These are phyloP conservation scores for Emys orbicularis DNA, from an alignment of 2,797 vertebrate genomes.

Conservation along the genomic window DNA sequence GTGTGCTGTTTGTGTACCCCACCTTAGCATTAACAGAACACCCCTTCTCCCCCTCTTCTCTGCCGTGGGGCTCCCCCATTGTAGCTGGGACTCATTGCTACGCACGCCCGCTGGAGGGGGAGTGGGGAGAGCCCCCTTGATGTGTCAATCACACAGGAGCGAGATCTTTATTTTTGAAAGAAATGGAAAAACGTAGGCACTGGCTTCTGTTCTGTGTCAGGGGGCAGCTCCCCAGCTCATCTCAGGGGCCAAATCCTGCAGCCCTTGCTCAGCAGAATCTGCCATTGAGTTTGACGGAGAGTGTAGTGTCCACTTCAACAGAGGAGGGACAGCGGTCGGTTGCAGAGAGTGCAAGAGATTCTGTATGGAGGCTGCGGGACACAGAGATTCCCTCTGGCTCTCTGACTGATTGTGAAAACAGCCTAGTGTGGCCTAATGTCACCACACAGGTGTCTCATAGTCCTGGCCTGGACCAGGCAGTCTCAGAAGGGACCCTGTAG, in stretches of 20 bases:
- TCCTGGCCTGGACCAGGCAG: neutral
- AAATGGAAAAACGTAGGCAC: neutral
- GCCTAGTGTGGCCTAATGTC: neutral
- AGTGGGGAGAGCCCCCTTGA: neutral
- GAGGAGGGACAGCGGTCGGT: neutral
- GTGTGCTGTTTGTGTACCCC: neutral
- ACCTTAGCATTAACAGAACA: neutral
- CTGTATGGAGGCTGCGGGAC: neutral
- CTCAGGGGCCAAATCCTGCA: neutral
- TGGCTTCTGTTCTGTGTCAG: neutral
- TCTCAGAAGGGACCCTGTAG: neutral
- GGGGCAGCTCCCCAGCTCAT: neutral
- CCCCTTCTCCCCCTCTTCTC: neutral
- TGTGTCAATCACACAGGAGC: neutral
- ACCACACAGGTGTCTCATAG: neutral
- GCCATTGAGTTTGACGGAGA: neutral
- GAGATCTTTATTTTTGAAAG: neutral
- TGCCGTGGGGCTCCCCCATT: neutral
- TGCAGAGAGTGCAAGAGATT: neutral
- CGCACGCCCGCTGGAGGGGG: neutral
- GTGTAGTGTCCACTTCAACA: neutral
- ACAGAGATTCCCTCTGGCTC: neutral
- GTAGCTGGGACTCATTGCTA: neutral
- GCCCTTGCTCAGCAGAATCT: neutral
- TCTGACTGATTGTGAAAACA: neutral